Evolutionary conservation across 1,140 invertebrate species (phyloP).

Genomic region (Holotrichia oblita): DNA sequence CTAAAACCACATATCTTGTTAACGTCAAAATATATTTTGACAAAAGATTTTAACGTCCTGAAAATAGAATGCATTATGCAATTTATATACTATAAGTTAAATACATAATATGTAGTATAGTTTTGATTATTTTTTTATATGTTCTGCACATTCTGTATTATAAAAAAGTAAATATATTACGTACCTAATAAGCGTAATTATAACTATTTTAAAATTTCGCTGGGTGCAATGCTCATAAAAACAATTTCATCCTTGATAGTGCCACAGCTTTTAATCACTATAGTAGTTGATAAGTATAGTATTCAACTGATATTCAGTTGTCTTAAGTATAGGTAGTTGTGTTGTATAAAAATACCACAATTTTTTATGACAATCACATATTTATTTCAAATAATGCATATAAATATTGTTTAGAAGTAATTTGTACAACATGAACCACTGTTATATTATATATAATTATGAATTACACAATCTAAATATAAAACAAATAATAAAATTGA

Average conservation of each 20-base stretch:
- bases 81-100: too few relatives aligned
- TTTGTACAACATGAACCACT: constrained; percentile 33
- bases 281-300: constrained; percentile 12
- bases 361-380: constrained; percentile 41
- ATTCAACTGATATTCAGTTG: constrained; percentile 39
- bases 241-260: constrained; percentile 34
- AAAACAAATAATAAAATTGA: constrained; percentile 23
- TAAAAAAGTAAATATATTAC: not conserved
- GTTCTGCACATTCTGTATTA: too few relatives aligned
- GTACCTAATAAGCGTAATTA: not conserved
- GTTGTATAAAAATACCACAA: constrained; percentile 33
- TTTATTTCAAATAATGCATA: constrained; percentile 37
- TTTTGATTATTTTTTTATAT: too few relatives aligned
- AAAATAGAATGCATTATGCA: too few relatives aligned
- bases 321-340: constrained; percentile 4
- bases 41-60: too few relatives aligned
- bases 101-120: too few relatives aligned
- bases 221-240: constrained; percentile 15
- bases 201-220: not conserved
- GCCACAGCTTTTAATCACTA: constrained; percentile 41
- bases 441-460: constrained; percentile 36
- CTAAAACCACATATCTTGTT: too few relatives aligned
- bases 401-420: constrained; percentile 28
- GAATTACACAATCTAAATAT: constrained; percentile 34
- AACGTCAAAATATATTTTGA: too few relatives aligned